Evolutionary conservation across 2,888 invertebrate species (phyloP), one percentile per base, ranked within the genome.

Genomic region (Ophion slaviceki): DNA sequence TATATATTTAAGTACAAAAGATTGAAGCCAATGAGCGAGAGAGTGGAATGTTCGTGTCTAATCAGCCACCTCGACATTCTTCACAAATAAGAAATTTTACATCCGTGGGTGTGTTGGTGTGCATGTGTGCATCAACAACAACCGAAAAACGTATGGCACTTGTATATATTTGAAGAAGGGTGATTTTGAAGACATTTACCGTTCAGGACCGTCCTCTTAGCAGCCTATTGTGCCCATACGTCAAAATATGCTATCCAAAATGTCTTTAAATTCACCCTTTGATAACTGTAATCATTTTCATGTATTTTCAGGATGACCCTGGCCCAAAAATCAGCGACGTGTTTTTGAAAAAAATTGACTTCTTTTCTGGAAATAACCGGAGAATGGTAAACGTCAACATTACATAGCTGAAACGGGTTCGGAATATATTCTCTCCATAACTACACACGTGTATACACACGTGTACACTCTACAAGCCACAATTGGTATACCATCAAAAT

Each of bases 1-100:
- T 47, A 47, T 47, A 53, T 36, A 72, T 71, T 57, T 40, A 64
- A 36, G 20, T 70, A 47, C 28, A 20, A 20, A 62, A 74, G 45
- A n/a, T 14, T 17, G 64, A 64, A 47, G 47, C 64, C 11, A 64
- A 47, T 28, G 64, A 53, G 53, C 53, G 53, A 53, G 75, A 66
- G 47, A 74, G 74, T 45, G 45, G 74, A 20, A 45, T 64, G 53
- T 64, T 47, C 32, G 53, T 64, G 47, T 64, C 47, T 53, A 47
- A 28, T 64, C 62, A 74, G 74, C 53, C 28, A 11, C 61, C 62
- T 62, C 17, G 36, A 72, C 59, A 72, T 40, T 72, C 61, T 61
- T 74, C 61, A 61, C n/a, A 45, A 61, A 74, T 14, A 24, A 45
- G 62, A 74, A 24, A 10, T 24, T 24, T n/a, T 17, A 57, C 4